These are phyloP conservation scores for Pterocles burchelli DNA, from an alignment of 2,113 vertebrate genomes.

Conservation along the genomic window DNA sequence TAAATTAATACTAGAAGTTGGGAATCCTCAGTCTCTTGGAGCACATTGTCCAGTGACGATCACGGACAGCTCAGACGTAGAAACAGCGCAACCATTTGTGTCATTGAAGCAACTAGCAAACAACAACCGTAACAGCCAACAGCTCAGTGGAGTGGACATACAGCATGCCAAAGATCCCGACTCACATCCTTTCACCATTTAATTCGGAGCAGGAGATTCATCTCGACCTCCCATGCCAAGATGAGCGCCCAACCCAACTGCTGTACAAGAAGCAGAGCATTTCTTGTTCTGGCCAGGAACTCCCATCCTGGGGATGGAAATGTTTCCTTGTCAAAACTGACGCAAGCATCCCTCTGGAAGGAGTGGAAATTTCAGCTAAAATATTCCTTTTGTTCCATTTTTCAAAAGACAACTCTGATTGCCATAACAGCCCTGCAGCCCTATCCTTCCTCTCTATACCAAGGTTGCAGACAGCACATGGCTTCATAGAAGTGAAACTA, in stretches of 20 bases:
- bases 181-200: neutral
- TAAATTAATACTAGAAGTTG: neutral
- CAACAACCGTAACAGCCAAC: neutral
- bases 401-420: neutral
- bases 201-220: neutral
- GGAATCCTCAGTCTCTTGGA: neutral
- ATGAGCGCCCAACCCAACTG: fast-evolving
- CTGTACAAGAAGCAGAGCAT: neutral
- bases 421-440: no score
- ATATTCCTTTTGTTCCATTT: neutral
- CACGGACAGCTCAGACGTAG: fast-evolving
- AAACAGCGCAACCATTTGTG: fast-evolving
- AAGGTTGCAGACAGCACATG: neutral
- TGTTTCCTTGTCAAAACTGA: neutral
- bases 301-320: neutral
- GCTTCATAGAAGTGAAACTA: neutral
- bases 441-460: neutral
- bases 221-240: fast-evolving
- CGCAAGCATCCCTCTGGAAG: fast-evolving
- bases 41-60: no score
- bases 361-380: neutral
- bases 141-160: no score
- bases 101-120: neutral
- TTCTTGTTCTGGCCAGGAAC: neutral
- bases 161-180: fast-evolving